These are phyloP conservation scores for Temnothorax nylanderi DNA, from an alignment of 1,140 invertebrate genomes.

Conservation along the genomic window DNA sequence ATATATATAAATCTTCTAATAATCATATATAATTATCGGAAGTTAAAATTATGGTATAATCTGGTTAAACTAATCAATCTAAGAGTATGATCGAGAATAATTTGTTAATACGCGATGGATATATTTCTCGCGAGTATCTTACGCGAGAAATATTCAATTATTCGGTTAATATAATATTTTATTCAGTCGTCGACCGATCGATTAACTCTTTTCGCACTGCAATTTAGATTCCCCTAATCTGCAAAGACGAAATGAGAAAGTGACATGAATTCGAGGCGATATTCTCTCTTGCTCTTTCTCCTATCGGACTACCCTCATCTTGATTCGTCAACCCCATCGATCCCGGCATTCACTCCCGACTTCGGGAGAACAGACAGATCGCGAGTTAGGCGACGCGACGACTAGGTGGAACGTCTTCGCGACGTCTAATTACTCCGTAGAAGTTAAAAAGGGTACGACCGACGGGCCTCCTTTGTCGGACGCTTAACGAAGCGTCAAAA, in stretches of 20 bases:
- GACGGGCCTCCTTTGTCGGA: slow-evolving; percentile 54
- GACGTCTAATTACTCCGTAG: slow-evolving; percentile 61
- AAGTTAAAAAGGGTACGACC: slow-evolving; percentile 56
- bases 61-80: not conserved
- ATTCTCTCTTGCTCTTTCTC: not conserved
- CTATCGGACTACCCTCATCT: not conserved
- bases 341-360: slow-evolving; percentile 14
- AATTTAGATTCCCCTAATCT: slow-evolving; percentile 38
- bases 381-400: slow-evolving; percentile 35
- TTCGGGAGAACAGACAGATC: not conserved
- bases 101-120: not conserved
- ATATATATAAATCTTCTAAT: too few relatives aligned
- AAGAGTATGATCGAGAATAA: not conserved
- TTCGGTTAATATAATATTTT: slow-evolving; percentile 1
- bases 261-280: slow-evolving; percentile 16
- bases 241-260: slow-evolving; percentile 11
- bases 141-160: not conserved
- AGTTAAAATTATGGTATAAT: slow-evolving; percentile 2
- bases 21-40: not conserved
- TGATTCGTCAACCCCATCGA: slow-evolving; percentile 32
- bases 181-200: slow-evolving; percentile 13
- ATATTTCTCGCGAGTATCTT: not conserved
- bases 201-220: slow-evolving; percentile 23
- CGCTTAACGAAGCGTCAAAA: slow-evolving; percentile 69
- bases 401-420: slow-evolving; percentile 19